phyloP scores from a whole-genome alignment of 2,113 vertebrate genomes.

The Pomatostomus ruficeps region DNA sequence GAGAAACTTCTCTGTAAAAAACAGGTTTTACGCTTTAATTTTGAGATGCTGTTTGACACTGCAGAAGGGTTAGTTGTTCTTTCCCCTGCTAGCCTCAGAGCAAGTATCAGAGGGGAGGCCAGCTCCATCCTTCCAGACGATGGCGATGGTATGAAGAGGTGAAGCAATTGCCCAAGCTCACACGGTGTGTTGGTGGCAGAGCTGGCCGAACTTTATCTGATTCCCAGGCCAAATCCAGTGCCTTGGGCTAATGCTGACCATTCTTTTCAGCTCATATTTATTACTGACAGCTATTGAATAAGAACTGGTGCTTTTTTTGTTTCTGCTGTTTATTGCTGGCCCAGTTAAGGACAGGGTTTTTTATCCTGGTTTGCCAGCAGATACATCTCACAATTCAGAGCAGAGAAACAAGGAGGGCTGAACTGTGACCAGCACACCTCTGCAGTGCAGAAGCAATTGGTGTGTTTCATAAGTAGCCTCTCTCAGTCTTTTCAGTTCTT shows the following conservation, averaged over 20 bases:
- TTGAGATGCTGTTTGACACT: not conserved
- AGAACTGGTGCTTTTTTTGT: not conserved
- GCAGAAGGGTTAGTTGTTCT: not conserved
- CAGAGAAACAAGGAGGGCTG: not conserved
- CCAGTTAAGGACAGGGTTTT: not conserved
- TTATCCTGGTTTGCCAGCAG: not conserved
- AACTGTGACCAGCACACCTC: not conserved
- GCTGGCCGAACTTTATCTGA: not conserved
- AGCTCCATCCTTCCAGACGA: not conserved
- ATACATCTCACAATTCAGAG: not conserved
- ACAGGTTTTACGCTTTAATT: not conserved
- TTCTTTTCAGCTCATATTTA: not conserved
- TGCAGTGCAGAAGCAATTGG: not conserved
- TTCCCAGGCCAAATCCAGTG: not conserved
- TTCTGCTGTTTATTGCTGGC: not conserved
- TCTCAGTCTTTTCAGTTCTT: not conserved
- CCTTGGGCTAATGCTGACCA: not conserved
- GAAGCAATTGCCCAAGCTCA: not conserved
- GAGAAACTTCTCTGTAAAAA: not conserved
- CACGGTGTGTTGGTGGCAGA: not conserved
- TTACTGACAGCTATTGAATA: not conserved
- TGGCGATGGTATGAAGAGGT: not conserved
- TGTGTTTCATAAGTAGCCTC: not conserved
- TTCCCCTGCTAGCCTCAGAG: not conserved
- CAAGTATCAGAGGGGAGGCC: not conserved